Percentiles rank a stretch among this genome's conserved stretches.
Conservation (phyloP, 2,888 invertebrate genomes). For the Orthonychiurus folsomi region DNA sequence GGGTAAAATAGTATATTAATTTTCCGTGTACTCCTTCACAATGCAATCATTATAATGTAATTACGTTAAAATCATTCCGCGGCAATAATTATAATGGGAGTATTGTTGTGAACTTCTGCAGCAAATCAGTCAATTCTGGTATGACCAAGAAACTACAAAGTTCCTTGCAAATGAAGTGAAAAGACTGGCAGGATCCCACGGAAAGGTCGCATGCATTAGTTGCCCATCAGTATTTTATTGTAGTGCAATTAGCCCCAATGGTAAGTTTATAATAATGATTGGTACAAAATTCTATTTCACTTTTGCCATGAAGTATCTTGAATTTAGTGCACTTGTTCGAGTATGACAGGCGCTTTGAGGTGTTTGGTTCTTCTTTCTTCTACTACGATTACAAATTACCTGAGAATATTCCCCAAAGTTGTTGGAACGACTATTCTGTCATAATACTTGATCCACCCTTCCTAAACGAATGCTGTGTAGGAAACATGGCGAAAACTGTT, state of each 20-base stretch:
- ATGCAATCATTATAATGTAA: too few species aligned
- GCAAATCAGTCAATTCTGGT: conserved; percentile 99
- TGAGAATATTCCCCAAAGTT: conserved; percentile 55
- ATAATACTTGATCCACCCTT: conserved; percentile 93
- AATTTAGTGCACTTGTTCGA: conserved; percentile 69
- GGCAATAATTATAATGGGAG: too few species aligned
- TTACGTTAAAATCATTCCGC: too few species aligned
- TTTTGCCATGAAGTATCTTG: conserved; percentile 44
- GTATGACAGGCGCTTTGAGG: conserved; percentile 72
- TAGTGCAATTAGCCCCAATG: conserved; percentile 40
- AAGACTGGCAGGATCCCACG: conserved; percentile 49
- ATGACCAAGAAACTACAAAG: conserved; percentile 68
- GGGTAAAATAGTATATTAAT: conserved; percentile 15
- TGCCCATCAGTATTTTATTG: conserved; percentile 74
- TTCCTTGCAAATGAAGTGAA: conserved; percentile 60
- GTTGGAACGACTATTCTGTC: conserved; percentile 60
- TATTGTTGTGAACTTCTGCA: too few species aligned
- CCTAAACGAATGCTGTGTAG: conserved; percentile 81
- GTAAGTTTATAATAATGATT: conserved; percentile 9
- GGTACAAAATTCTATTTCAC: neutral
- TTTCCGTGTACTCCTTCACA: conserved; percentile 4
- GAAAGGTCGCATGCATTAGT: conserved; percentile 71
- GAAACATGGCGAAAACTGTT: conserved; percentile 70
- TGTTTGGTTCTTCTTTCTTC: conserved; percentile 67
- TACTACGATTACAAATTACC: conserved; percentile 82